Evolutionary conservation across 2,113 vertebrate genomes (phyloP).

Genomic region (Vombatus ursinus): DNA sequence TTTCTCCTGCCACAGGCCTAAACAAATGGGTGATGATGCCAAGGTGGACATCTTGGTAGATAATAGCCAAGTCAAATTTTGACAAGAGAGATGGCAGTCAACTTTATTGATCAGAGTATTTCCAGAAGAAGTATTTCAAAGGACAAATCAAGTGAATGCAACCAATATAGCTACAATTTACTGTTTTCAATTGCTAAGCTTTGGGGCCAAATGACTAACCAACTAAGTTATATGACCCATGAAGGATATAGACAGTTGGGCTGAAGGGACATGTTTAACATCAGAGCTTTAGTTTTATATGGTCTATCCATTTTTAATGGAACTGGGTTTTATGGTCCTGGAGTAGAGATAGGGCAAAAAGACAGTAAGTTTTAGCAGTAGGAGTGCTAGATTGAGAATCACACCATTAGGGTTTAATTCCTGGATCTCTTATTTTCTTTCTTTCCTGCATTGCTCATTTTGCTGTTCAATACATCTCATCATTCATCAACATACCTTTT

Average conservation of each 20-base stretch:
- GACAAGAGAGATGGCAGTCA: constrained; percentile 9
- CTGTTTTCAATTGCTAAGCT: background rate
- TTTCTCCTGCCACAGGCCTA: background rate
- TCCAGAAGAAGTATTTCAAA: background rate
- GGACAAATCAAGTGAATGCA: background rate
- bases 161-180: background rate
- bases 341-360: background rate
- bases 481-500: background rate
- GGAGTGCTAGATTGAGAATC: too few species aligned
- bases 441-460: background rate
- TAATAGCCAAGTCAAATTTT: constrained; percentile 10
- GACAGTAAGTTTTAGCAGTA: background rate
- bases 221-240: background rate
- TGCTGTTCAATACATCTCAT: background rate
- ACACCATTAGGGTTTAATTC: background rate
- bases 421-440: background rate
- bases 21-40: constrained; percentile 48
- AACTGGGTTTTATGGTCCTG: background rate
- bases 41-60: constrained; percentile 15
- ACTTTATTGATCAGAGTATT: constrained; percentile 7
- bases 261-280: background rate
- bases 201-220: background rate
- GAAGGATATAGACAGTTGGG: background rate
- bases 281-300: background rate
- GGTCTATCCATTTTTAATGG: background rate